Conservation (phyloP, 1,140 invertebrate species). For the Meloidogyne chitwoodi region DNA sequence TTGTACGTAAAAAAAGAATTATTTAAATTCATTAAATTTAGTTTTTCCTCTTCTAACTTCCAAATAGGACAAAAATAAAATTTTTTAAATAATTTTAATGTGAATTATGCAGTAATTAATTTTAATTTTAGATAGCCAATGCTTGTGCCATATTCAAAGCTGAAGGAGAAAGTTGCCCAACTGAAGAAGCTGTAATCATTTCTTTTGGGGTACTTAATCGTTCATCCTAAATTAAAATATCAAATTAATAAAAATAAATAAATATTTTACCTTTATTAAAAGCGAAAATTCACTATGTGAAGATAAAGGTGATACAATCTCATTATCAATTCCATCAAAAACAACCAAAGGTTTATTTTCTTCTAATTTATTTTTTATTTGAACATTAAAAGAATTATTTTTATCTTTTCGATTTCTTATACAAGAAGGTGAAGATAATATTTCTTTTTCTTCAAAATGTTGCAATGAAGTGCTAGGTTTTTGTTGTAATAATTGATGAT, state of each 20-base stretch:
- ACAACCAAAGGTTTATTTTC: neutral
- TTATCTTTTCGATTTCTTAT: neutral
- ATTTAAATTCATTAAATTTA: too few species aligned
- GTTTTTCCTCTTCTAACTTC: too few species aligned
- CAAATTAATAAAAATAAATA: neutral
- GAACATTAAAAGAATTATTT: neutral
- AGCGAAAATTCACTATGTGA: neutral
- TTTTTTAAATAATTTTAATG: neutral
- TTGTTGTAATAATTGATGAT: neutral
- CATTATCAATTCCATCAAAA: neutral
- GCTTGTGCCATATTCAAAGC: neutral
- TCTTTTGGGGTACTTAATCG: neutral
- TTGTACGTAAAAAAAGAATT: too few species aligned
- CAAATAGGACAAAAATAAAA: too few species aligned
- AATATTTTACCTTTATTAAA: neutral
- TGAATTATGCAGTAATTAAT: neutral
- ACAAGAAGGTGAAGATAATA: neutral
- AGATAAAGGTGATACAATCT: neutral
- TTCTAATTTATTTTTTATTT: neutral
- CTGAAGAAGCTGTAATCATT: neutral
- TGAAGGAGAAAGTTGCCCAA: neutral
- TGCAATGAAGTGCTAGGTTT: neutral
- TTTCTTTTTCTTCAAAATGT: neutral
- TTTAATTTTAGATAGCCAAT: neutral
- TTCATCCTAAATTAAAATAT: neutral